A percentile compares a stretch with the other conserved stretches of the same genome.
Conservation (phyloP, 2,888 invertebrate genomes). For the Melangyna quadrimaculata region DNA sequence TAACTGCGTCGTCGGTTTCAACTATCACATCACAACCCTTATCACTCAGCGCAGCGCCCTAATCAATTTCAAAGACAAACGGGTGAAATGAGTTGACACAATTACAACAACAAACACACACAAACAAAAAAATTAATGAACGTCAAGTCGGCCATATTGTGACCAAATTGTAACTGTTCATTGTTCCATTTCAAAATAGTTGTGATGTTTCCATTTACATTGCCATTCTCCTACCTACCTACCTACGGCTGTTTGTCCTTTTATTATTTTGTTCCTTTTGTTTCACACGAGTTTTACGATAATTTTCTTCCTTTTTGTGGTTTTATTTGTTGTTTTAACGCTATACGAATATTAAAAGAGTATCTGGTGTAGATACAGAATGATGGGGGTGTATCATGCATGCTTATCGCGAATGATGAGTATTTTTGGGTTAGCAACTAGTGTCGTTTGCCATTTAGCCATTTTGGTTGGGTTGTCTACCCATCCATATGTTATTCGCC, state of each 20-base stretch:
- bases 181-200: conserved; percentile 53
- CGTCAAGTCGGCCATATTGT: conserved; percentile 64
- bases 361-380: too few species aligned
- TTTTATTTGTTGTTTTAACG: conserved; percentile 28
- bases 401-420: conserved; percentile 58
- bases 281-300: conserved; percentile 64
- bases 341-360: background rate
- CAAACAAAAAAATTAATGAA: conserved; percentile 51
- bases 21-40: conserved; percentile 13
- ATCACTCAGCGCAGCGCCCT: conserved; percentile 25
- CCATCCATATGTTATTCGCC: conserved; percentile 60
- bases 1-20: background rate
- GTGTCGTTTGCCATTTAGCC: conserved; percentile 24
- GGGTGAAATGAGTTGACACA: conserved; percentile 24
- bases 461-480: conserved; percentile 11
- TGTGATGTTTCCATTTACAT: conserved; percentile 38
- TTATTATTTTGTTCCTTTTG: conserved; percentile 39
- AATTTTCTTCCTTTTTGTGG: conserved; percentile 49
- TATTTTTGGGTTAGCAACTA: conserved; percentile 66
- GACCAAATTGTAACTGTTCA: conserved; percentile 63
- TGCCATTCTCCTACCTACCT: background rate
- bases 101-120: background rate
- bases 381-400: conserved; percentile 38
- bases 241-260: conserved; percentile 29
- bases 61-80: conserved; percentile 58